A percentile compares a stretch with the other conserved stretches of the same genome.
Evolutionary conservation across 2,113 vertebrate species (phyloP).

Genomic region (Bujurquina vittata): DNA sequence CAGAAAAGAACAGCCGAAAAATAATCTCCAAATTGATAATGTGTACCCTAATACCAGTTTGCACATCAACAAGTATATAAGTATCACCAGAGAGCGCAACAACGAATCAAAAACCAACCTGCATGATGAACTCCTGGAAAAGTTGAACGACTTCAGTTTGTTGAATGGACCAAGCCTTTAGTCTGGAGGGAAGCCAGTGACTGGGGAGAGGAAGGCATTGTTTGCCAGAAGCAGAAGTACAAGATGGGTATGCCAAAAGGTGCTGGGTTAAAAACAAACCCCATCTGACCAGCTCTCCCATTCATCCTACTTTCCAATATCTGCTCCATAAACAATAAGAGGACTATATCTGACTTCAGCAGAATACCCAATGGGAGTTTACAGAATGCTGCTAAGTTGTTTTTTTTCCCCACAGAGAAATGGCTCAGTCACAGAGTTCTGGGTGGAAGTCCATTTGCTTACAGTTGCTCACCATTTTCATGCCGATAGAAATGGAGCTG

Average conservation of each 20-base stretch:
- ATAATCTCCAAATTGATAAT: background rate
- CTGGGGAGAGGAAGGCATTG: background rate
- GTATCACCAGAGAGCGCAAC: background rate
- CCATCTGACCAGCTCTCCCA: background rate
- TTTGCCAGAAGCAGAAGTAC: background rate
- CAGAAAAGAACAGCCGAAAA: background rate
- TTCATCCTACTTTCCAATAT: background rate
- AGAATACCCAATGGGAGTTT: background rate
- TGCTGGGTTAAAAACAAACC: constrained; percentile 9
- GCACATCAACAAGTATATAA: background rate
- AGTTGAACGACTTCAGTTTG: background rate
- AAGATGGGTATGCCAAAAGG: background rate
- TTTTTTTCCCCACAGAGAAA: background rate
- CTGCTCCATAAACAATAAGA: background rate
- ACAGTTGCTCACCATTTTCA: background rate
- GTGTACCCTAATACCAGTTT: background rate
- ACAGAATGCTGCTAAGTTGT: background rate
- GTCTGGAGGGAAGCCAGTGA: background rate
- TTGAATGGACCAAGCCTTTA: background rate
- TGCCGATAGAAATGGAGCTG: background rate
- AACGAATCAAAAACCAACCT: background rate
- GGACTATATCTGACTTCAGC: background rate
- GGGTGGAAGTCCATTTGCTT: background rate
- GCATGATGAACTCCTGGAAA: background rate
- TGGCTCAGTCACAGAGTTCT: background rate